Base-by-base conservation (phyloP, 2,797 vertebrate genomes). In the Lophotriccus pileatus region DNA sequence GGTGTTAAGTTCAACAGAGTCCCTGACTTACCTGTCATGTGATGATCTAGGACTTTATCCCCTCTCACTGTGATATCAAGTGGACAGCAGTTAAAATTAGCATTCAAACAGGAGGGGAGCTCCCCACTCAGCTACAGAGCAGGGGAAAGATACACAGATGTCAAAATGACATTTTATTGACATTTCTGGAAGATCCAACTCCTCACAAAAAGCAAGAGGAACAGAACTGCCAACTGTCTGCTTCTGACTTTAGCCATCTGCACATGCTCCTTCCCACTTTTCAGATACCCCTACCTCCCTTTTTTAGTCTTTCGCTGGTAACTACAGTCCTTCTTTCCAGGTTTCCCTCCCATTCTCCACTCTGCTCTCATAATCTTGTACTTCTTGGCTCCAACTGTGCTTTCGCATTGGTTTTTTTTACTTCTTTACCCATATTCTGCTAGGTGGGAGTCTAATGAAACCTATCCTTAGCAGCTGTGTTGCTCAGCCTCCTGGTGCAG, bases 161-260 rank as follows among this genome's bases (percentile, higher is more conserved):
- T 41, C 72, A 84, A n/a, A 62, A 17, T 43, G 44, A 52, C 14
- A 44, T 50, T 89, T 34, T 41, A 56, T 36, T 37, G 66, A 28
- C 49, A 52, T 52, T 81, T 84, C 12, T 62, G 37, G 17, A 47
- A 87, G 21, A 56, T 46, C 25, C 39, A 69, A 12, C 25, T 72
- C 14, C 49, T 66, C 37, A 43, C 27, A 74, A 30, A 80, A 55
- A 50, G 4, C 44, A 81, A 52, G 49, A 74, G 34, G 7, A 78
- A 37, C 21, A 73, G 47, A 79, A 66, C 10, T 0, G 1, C 3
- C 6, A 0, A 17, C 53, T 43, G 9, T 21, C 25, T 74, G 4
- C 30, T 74, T 81, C 37, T 56, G 37, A 63, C 39, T 53, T 32
- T 37, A 82, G 28, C 27, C 25, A 81, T 19, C 41, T 64, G 28